A percentile compares a stretch with the other conserved stretches of the same genome.
These are phyloP conservation scores for Drosophila birchii DNA, from an alignment of 2,888 invertebrate genomes.

Conservation along the genomic window DNA sequence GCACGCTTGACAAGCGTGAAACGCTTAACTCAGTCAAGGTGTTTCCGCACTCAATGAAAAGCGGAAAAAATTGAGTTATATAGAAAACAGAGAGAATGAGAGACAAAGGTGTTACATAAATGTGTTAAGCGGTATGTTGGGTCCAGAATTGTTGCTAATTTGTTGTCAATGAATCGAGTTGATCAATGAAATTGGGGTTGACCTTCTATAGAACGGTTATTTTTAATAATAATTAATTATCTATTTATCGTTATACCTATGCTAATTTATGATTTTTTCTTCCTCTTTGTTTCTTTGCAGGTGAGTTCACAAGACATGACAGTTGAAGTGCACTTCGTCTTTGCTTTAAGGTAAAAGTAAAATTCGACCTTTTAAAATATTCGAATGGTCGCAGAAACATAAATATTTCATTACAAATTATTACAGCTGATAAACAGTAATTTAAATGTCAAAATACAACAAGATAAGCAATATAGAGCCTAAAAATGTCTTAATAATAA, in stretches of 20 bases:
- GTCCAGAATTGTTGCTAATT: conserved; percentile 57
- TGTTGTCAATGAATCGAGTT: conserved; percentile 13
- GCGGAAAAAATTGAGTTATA: neutral
- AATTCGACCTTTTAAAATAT: neutral
- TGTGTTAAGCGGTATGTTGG: conserved; percentile 17
- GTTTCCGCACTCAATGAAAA: conserved; percentile 47
- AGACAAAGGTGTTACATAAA: conserved; percentile 10
- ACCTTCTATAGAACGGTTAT: conserved; percentile 4
- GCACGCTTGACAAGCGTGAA: conserved; percentile 46
- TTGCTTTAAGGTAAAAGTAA: neutral
- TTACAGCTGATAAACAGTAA: neutral
- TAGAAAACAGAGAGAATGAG: conserved; percentile 5
- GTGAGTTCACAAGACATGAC: conserved; percentile 47
- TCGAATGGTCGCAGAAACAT: conserved; percentile 42
- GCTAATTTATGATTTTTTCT: conserved; percentile 26
- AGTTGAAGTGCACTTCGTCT: neutral
- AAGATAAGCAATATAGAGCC: neutral
- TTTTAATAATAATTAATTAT: neutral
- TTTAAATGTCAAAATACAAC: neutral
- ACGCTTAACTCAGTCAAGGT: conserved; percentile 49
- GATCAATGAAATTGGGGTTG: conserved; percentile 41
- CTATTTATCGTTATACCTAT: neutral
- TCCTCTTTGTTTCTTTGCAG: conserved; percentile 55
- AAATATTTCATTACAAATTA: conserved; percentile 55
- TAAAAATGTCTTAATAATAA: conserved; percentile 19